Evolutionary conservation across 2,888 invertebrate genomes (phyloP).

Genomic region (Dichetophora obliterata): DNA sequence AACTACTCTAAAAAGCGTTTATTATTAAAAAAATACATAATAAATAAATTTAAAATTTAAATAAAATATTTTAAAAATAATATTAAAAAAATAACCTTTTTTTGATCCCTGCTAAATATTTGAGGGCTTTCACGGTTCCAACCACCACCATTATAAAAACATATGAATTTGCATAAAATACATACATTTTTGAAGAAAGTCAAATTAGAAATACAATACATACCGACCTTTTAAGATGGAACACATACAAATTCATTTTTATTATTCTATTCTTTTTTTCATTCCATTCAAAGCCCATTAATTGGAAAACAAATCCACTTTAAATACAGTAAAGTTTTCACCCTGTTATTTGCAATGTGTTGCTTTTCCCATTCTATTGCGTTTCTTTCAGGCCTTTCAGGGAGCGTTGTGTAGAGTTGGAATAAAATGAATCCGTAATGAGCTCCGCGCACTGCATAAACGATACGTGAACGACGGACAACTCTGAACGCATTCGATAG

Average conservation of each 20-base stretch:
- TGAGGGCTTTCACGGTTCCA: too few species aligned
- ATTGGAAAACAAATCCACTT: constrained; percentile 35
- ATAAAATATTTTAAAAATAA: too few species aligned
- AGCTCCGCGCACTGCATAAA: constrained; percentile 26
- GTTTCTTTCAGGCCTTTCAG: constrained; percentile 10
- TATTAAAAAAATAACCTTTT: too few species aligned
- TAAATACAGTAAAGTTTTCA: constrained; percentile 15
- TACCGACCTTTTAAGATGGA: not conserved
- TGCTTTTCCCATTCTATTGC: constrained; percentile 26
- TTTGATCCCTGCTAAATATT: too few species aligned
- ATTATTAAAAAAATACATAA: too few species aligned
- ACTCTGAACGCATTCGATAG: constrained; percentile 13
- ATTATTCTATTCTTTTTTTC: not conserved
- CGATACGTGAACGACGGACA: constrained; percentile 6
- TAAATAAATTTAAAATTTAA: too few species aligned
- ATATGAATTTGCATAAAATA: too few species aligned
- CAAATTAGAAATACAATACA: not conserved
- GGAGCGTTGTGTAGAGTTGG: constrained; percentile 19
- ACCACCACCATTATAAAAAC: too few species aligned
- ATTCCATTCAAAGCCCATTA: constrained; percentile 19
- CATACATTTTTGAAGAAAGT: not conserved
- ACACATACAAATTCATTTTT: not conserved
- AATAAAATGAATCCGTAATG: constrained; percentile 38
- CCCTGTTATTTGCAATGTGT: constrained; percentile 16
- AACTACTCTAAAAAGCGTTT: too few species aligned